Evolutionary conservation across 2,113 vertebrate species (phyloP), one percentile per base, ranked within the genome.

Genomic region (Cyphomyrus discorhynchus): DNA sequence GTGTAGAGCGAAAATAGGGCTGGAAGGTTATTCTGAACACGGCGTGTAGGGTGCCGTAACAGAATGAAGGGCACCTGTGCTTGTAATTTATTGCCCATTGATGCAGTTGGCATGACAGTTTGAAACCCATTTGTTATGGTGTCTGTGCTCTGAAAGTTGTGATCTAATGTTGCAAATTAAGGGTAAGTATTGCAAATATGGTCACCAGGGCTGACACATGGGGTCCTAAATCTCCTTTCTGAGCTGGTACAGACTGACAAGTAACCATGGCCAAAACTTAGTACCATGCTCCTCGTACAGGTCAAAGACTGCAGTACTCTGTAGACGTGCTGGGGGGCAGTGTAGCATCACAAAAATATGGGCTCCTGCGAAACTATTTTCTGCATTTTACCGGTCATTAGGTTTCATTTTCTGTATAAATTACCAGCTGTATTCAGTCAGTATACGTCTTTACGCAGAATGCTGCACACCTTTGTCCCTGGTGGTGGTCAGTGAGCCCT

Each of bases 251-350:
- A 89, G 90, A 53, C 88, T 88, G 86, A 47, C 91, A 90, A 82
- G 85, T 62, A 90, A 74, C 86, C 47, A 92, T 87, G 53, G 83
- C 83, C 27, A 50, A 91, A 88, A 39, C 46, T 49, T 42, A 50
- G 62, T 62, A 62, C 82, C 39, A 53, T 88, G 35, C 46, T 90
- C 86, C 86, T 84, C 17, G n/a, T 39, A 50, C 74, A 85, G 21
- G 45, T 56, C 89, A 50, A 58, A 27, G 35, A 46, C 85, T 93
- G 93, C 92, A 95, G 94, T 95, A 94, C 93, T 89, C 24, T 56
- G 87, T 89, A 95, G 92, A 95, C 94, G 91, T 93, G 90, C 93
- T 93, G 91, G 95, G 94, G 95, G 95, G 95, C 94, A 96, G 91
- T 93, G 90, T 91, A 94, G 92, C 92, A 94, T 95, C 94, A 90